Percentiles rank a stretch among this genome's conserved stretches.
Evolutionary conservation across 2,888 invertebrate species (phyloP).

Genomic region (Cheiracanthium punctorium): DNA sequence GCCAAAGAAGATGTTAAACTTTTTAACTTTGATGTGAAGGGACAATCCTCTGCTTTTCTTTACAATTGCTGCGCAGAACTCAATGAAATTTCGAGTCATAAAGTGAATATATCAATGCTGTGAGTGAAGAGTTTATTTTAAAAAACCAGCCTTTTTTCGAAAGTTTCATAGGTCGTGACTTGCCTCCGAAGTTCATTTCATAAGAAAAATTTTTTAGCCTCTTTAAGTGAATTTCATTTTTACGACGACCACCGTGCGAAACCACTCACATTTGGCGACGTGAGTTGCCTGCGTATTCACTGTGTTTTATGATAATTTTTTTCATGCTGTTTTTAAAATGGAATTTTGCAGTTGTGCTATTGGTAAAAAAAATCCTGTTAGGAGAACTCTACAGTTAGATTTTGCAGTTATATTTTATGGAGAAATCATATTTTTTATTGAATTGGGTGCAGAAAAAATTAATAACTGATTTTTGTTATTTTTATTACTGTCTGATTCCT

Average conservation of each 20-base stretch:
- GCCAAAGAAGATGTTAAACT: neutral
- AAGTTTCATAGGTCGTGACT: conserved; percentile 34
- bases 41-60: neutral
- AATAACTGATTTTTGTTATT: too few relatives aligned
- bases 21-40: neutral
- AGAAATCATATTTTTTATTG: too few relatives aligned
- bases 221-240: conserved; percentile 44
- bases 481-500: too few relatives aligned
- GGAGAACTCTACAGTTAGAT: too few relatives aligned
- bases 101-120: conserved; percentile 42
- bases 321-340: too few relatives aligned
- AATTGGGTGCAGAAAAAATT: too few relatives aligned
- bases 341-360: too few relatives aligned
- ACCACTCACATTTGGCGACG: conserved; percentile 14
- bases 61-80: neutral
- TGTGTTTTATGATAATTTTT: too few relatives aligned
- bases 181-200: conserved; percentile 14
- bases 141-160: conserved; percentile 28
- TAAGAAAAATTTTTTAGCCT: conserved; percentile 25
- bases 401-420: too few relatives aligned
- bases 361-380: too few relatives aligned
- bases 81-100: conserved; percentile 9
- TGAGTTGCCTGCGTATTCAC: conserved; percentile 22
- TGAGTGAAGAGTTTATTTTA: conserved; percentile 31
- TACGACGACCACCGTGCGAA: conserved; percentile 15